Conservation (phyloP, 1,140 invertebrate genomes). For the Melanaphis sacchari region DNA sequence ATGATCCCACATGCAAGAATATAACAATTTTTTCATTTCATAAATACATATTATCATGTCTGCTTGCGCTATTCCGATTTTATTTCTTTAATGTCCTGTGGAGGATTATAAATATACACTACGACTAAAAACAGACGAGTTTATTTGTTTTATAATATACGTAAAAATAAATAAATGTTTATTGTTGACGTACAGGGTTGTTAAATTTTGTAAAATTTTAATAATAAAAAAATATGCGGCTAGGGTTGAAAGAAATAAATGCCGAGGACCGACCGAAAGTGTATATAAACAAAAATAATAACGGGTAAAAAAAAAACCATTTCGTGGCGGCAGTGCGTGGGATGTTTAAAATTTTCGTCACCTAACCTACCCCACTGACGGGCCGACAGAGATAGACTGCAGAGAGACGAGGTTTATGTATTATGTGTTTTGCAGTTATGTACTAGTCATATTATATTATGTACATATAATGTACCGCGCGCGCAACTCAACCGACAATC, state of each 20-base stretch:
- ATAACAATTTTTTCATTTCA: background rate
- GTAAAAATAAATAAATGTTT: background rate
- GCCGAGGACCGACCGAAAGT: background rate
- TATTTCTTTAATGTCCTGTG: background rate
- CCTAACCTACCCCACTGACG: conserved; percentile 20
- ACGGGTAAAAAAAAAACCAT: background rate
- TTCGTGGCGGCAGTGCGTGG: background rate
- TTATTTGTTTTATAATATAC: background rate
- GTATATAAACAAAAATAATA: background rate
- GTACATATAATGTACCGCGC: background rate
- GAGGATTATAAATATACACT: background rate
- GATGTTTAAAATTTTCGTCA: conserved; percentile 20
- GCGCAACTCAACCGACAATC: background rate
- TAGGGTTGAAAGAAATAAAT: too few species aligned
- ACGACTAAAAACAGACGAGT: background rate
- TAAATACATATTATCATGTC: background rate
- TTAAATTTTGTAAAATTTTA: background rate
- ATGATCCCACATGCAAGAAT: background rate
- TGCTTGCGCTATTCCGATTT: background rate
- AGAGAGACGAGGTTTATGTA: background rate
- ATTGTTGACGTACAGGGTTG: background rate
- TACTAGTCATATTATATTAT: background rate
- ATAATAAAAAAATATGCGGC: background rate
- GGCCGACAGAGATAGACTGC: background rate
- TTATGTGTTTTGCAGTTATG: background rate